Evolutionary conservation across 2,888 invertebrate genomes (phyloP).

Genomic region (Hanleya hanleyi): DNA sequence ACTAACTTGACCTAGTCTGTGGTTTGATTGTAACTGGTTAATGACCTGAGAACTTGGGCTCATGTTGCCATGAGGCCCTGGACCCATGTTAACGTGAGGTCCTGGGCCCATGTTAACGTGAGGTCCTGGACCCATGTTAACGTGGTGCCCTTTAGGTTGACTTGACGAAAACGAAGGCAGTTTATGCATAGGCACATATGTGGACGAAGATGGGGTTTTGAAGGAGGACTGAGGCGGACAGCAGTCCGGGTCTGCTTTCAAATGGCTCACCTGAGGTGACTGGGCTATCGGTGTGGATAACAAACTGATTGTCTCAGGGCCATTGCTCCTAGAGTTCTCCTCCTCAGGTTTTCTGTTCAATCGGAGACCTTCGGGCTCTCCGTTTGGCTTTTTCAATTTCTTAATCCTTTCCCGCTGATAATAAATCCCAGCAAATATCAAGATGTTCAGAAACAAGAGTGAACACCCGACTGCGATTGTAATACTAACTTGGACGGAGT

Average conservation of each 20-base stretch:
- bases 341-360: constrained; percentile 7
- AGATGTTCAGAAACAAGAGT: constrained; percentile 89
- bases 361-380: not conserved
- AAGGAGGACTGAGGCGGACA: not conserved
- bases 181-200: constrained; percentile 10
- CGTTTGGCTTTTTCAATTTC: constrained; percentile 34
- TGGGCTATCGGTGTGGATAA: constrained; percentile 26
- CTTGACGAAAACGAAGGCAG: constrained; percentile 1
- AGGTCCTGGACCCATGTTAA: no score
- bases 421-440: constrained; percentile 95
- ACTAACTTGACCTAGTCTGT: constrained; percentile 1
- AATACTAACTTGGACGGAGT: constrained; percentile 65
- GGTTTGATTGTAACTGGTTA: not conserved
- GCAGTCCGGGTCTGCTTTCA: not conserved
- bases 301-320: constrained; percentile 34
- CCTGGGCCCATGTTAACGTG: not conserved
- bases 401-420: constrained; percentile 80
- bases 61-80: not conserved
- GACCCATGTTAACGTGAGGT: not conserved
- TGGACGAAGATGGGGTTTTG: constrained; percentile 3
- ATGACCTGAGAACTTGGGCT: not conserved
- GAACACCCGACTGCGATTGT: constrained; percentile 94
- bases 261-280: constrained; percentile 3
- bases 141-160: constrained; percentile 3
- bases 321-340: constrained; percentile 12